A percentile compares a stretch with the other conserved stretches of the same genome.
phyloP scores from a whole-genome alignment of 2,113 vertebrate species.

The Sapayoa aenigma region DNA sequence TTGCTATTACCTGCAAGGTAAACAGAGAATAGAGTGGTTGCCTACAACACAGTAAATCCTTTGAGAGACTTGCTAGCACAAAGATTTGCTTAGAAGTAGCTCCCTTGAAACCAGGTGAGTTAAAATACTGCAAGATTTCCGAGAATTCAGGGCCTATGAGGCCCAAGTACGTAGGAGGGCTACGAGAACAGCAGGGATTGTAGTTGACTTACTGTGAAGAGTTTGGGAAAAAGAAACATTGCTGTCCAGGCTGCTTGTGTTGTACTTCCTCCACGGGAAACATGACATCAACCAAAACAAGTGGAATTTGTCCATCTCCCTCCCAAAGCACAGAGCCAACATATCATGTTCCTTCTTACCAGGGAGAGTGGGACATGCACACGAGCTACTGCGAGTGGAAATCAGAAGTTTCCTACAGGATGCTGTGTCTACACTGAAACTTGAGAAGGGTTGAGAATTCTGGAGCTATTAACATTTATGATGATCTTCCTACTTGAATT shows the following conservation, averaged over 20 bases:
- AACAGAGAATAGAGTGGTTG: not conserved
- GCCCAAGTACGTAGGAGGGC: not conserved
- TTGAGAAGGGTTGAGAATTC: not conserved
- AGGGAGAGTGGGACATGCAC: not conserved
- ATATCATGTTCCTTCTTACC: not conserved
- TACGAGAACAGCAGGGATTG: not conserved
- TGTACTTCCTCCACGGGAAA: not conserved
- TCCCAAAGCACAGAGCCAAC: not conserved
- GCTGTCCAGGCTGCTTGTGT: not conserved
- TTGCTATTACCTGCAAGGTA: not conserved
- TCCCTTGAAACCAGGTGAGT: not conserved
- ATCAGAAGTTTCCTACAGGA: not conserved
- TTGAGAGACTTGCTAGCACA: not conserved
- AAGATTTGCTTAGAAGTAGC: not conserved
- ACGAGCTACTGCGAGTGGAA: not conserved
- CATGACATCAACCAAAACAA: not conserved
- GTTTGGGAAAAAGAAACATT: not conserved
- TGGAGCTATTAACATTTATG: not conserved
- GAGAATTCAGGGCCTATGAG: not conserved
- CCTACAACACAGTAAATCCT: not conserved
- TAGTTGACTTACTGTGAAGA: not conserved
- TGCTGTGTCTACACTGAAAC: not conserved
- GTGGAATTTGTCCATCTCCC: not conserved
- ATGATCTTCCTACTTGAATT: not conserved
- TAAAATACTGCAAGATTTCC: not conserved